Evolutionary conservation across 2,113 vertebrate species (phyloP), one percentile per base, ranked within the genome.

Genomic region (Cottus gobio): DNA sequence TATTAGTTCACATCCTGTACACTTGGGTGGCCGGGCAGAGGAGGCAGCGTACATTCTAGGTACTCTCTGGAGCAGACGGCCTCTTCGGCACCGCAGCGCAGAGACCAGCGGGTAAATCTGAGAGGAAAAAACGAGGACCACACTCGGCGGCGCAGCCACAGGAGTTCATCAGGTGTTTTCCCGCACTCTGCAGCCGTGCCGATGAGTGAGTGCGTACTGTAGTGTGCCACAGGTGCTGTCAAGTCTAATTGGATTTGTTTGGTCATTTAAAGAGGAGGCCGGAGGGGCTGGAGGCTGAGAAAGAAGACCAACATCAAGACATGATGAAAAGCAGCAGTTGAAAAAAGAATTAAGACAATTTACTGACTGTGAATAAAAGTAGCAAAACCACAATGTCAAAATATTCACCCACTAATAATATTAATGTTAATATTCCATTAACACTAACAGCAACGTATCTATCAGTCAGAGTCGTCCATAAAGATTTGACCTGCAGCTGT

Each of bases 1-100:
- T 87, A 79, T 92, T 87, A 90, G 79, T 84, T 89, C 88, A 93
- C 84, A 90, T 93, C 93, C 91, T 91, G 87, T 79, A 22, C 83
- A 86, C 91, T 73, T 92, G 93, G 92, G 93, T 93, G 92, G 92
- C 60, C 90, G 7, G 69, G 36, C 76, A 31, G 72, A 20, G 69
- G 71, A 83, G 69, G 80, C 58, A 80, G 63, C 10, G 7, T 85
- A 73, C 74, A 34, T 68, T 78, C 36, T n/a, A 60, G 79, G 66
- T 83, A 12, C 30, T 68, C 46, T 78, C 62, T 34, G 46, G 24
- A 68, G 70, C 71, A 82, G 66, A 71, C 48, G 58, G 52, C 34
- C 50, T 48, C 24, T 76, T 75, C 15, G 62, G 46, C 65, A 80
- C 81, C 77, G 64, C 50, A 67, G 42, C 11, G 56, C 36, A 46